Evolutionary conservation across 92 coral and sea anemone genomes (phyloP), one percentile per base, ranked within the genome.

Genomic region (Epizoanthus fatuus): DNA sequence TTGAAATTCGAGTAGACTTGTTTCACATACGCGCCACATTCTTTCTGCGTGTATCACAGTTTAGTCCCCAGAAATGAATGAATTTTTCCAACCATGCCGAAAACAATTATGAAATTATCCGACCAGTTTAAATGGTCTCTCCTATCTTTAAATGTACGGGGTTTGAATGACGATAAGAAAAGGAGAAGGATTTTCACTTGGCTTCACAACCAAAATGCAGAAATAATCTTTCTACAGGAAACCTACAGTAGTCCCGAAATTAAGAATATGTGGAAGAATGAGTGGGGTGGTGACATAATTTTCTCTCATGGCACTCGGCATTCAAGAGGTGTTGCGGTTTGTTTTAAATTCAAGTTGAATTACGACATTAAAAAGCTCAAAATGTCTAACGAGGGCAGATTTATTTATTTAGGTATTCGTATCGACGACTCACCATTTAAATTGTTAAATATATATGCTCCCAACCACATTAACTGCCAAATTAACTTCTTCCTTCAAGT

Each of bases 151-250:
- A 70, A 70, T 70, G 57, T 69, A 40, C 42, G 19, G 45, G 74
- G 74, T 37, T 14, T 69, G 74, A 69, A 69, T 35, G 74, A 44
- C 58, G 49, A 44, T 70, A 70, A 70, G 58, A 70, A 45, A 44
- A 13, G 75, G 49, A 45, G 56, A 70, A 70, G 44, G 47, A 14
- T 45, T 44, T 44, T 70, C 75, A 45, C 75, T 42, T 70, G 75
- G 75, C 75, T 70, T 53, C 75, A 70, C 56, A 70, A 70, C 49
- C 75, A 70, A 70, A 70, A 70, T 70, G 58, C 57, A 70, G 75
- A n/a, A n/a, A 13, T 45, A 42, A 70, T 70, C 75, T 70, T 70
- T 70, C 47, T 70, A 32, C 38, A 70, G 22, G 16, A 42, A 42
- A 42, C 57, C 51, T 55, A 70, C 47, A 70, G 58, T 55, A 70